Base-by-base conservation (phyloP, 35 echinoderm and acorn worm species). In the Heliocidaris erythrogramma region DNA sequence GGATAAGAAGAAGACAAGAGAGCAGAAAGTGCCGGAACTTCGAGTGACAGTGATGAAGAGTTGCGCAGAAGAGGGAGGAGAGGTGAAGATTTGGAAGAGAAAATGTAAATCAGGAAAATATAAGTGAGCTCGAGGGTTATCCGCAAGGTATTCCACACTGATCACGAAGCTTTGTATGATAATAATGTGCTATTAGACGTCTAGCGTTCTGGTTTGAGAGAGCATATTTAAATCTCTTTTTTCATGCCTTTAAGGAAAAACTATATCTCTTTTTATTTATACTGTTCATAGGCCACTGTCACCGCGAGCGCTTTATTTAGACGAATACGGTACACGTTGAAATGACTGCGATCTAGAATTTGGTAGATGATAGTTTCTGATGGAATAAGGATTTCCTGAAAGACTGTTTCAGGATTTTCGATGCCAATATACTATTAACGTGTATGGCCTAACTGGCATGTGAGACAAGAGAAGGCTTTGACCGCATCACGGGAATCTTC, bases 81-180 rank as follows among this genome's bases (percentile, higher is more conserved):
- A 71, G 65, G 65, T 21, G 27, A 78, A 24, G 65, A n/a, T 78
- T 78, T 78, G 65, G 35, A 78, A 78, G 65, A 27, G 65, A 78
- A 78, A 78, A 78, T 78, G 65, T n/a, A 78, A 78, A 78, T 78
- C 65, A 78, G 65, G 65, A 78, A 78, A 78, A 78, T 78, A 78
- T 78, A 78, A 78, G 65, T 78, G 65, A 78, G 65, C 65, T 78
- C 27, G 65, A 78, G 65, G 65, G 65, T n/a, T 24, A 29, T 7
- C 65, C 65, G 65, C 18, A 78, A 78, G 65, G 65, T n/a, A 78
- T 42, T 42, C 35, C 35, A 42, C 35, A 42, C 35, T 42, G 35
- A 42, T 78, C 65, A n/a, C 65, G 21, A 78, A 78, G 21, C 65
- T 78, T 78, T 78, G 65, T 78, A 78, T 78, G 65, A 78, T 78